A percentile compares a stretch with the other conserved stretches of the same genome.
phyloP scores from a whole-genome alignment of 53 echinoderm and acorn worm genomes.

The Patiria pectinifera region DNA sequence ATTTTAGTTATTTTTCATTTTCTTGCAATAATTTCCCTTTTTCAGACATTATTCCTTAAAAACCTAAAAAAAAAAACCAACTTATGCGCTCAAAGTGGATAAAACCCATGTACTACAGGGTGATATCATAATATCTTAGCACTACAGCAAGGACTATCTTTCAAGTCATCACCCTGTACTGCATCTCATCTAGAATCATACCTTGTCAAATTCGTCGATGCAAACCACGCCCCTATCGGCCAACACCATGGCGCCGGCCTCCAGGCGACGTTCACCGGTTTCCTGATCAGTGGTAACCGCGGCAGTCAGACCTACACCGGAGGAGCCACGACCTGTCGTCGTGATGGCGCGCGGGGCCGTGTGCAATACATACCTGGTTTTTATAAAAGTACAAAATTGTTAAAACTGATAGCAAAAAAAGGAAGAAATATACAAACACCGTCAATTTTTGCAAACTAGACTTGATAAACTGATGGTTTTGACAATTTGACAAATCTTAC shows the following conservation, averaged over 20 bases:
- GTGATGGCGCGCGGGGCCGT: constrained; percentile 95
- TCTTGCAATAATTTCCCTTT: no score
- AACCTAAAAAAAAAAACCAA: no score
- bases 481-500: constrained; percentile 44
- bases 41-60: no score
- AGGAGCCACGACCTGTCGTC: constrained; percentile 96
- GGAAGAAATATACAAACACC: not conserved
- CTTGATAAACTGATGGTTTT: no score
- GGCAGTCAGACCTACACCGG: constrained; percentile 97
- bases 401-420: not conserved
- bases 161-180: not conserved
- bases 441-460: not conserved
- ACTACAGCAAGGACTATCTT: not conserved
- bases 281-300: constrained; percentile 91
- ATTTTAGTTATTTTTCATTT: no score
- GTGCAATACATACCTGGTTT: constrained; percentile 84
- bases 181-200: not conserved
- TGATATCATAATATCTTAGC: not conserved
- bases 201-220: constrained; percentile 99
- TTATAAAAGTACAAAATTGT: not conserved
- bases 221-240: constrained; percentile 98
- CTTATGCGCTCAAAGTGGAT: no score
- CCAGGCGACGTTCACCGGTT: constrained; percentile 91
- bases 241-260: constrained; percentile 98
- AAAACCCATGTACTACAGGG: not conserved